A percentile compares a stretch with the other conserved stretches of the same genome.
phyloP scores from a whole-genome alignment of 1,140 invertebrate species.

The Pachyrhynchus sulphureomaculatus region DNA sequence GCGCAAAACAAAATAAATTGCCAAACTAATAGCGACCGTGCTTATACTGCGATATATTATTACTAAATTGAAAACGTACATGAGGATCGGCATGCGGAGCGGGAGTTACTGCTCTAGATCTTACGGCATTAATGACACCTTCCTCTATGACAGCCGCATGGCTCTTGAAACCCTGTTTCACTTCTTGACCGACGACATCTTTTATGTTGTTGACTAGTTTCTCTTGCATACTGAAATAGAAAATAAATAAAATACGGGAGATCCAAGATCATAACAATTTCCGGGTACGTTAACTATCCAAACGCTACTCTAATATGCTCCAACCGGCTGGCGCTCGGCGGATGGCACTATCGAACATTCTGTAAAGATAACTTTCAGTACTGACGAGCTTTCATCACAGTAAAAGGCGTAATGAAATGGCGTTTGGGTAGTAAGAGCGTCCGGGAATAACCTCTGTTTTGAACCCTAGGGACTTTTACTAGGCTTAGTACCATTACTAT shows the following conservation, averaged over 20 bases:
- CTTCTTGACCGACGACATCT: conserved; percentile 57
- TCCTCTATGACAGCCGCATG: conserved; percentile 62
- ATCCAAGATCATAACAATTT: neutral
- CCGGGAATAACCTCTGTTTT: no score
- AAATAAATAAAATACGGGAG: conserved; percentile 3
- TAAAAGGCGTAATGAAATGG: no score
- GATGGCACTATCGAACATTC: no score
- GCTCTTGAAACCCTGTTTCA: conserved; percentile 59
- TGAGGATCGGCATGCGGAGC: conserved; percentile 62
- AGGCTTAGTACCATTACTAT: no score
- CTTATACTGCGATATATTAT: neutral
- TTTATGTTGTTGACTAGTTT: conserved; percentile 44
- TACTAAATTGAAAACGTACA: conserved; percentile 44
- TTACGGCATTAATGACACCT: conserved; percentile 58
- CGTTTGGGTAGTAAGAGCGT: no score
- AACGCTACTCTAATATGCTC: no score
- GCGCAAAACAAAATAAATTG: neutral
- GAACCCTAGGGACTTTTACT: no score
- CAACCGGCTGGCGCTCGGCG: neutral
- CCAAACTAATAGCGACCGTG: neutral
- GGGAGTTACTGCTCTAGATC: conserved; percentile 70
- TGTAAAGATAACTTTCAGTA: no score
- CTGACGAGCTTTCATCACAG: no score
- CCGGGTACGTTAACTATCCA: neutral
- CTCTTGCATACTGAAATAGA: conserved; percentile 50